Evolutionary conservation across 2,113 vertebrate species (phyloP).

Genomic region (Salvator merianae): DNA sequence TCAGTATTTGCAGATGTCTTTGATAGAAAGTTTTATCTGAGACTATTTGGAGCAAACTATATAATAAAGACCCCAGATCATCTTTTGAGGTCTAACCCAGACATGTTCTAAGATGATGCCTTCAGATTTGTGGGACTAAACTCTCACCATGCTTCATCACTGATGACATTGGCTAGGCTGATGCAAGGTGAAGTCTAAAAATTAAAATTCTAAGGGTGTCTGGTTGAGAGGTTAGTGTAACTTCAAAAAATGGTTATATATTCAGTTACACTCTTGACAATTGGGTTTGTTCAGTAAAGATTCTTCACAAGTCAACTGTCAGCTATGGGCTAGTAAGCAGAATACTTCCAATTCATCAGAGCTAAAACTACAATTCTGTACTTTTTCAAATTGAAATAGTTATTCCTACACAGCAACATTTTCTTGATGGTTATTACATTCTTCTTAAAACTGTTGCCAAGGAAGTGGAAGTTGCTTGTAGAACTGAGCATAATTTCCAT

Average conservation of each 20-base stretch:
- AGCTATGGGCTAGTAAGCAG: no score
- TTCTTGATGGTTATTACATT: neutral
- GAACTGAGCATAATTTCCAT: neutral
- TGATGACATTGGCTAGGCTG: no score
- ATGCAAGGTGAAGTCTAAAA: no score
- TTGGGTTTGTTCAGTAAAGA: neutral
- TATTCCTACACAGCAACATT: accelerated
- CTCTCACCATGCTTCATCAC: no score
- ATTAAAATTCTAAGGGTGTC: neutral
- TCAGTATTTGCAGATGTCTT: neutral
- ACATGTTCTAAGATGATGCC: no score
- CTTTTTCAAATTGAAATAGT: neutral
- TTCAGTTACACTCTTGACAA: neutral
- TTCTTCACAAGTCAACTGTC: no score
- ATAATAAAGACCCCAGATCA: neutral
- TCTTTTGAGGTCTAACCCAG: neutral
- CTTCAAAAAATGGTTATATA: neutral
- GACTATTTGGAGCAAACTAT: neutral
- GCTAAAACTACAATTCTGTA: neutral
- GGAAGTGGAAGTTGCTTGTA: neutral
- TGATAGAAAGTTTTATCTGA: neutral
- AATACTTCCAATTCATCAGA: neutral
- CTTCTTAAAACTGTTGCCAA: neutral
- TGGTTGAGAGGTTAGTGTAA: neutral
- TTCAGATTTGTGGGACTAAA: no score